phyloP scores from a whole-genome alignment of 2,888 invertebrate species.

The Xylota segnis region DNA sequence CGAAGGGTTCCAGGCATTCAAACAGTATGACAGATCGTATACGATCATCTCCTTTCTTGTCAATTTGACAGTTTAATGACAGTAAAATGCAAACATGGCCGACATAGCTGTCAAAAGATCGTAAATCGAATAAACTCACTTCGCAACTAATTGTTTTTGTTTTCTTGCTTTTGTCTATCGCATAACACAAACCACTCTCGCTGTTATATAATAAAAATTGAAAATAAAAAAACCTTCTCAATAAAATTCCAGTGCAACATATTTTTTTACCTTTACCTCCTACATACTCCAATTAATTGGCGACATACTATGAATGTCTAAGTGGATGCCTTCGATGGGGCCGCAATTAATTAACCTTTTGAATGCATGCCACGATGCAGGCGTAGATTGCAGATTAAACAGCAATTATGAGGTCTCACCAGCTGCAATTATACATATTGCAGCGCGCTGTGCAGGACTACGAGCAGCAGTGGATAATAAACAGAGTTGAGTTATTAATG shows the following conservation, averaged over 20 bases:
- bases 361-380: constrained; percentile 61
- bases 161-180: neutral
- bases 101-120: too few species aligned
- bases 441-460: neutral
- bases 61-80: too few species aligned
- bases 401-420: constrained; percentile 54
- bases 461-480: constrained; percentile 11
- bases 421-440: constrained; percentile 48
- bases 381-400: constrained; percentile 68
- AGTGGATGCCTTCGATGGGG: constrained; percentile 67
- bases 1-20: too few species aligned
- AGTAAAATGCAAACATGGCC: too few species aligned
- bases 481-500: constrained; percentile 30
- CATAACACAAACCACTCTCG: neutral
- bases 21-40: too few species aligned
- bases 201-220: neutral
- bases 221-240: neutral
- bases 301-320: constrained; percentile 67
- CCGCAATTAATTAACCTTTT: constrained; percentile 69
- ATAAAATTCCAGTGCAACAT: constrained; percentile 3
- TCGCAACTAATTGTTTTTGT: too few species aligned
- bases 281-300: constrained; percentile 71
- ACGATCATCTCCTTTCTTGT: too few species aligned
- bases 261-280: constrained; percentile 42
- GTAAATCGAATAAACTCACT: too few species aligned